Evolutionary conservation across 2,797 vertebrate genomes (phyloP), one percentile per base, ranked within the genome.

Genomic region (Knipowitschia caucasica): DNA sequence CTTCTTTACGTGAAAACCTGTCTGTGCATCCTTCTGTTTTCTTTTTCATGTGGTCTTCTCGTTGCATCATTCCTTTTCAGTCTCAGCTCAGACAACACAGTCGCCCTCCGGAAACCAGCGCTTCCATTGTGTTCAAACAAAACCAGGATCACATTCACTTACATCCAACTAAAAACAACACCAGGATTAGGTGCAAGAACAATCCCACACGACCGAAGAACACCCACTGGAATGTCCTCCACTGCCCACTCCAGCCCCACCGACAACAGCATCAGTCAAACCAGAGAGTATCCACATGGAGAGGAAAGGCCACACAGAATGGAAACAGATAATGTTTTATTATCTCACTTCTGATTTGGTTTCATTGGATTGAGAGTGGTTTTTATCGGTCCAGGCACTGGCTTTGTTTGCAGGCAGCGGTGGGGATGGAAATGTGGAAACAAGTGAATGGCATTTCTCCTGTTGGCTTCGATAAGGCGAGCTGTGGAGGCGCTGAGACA

Each of bases 241-340:
- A 62, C 71, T 59, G 47, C 56, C 56, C 62, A 59, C 59, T 62
- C 24, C 3, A 39, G 64, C 56, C 34, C 56, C 53, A 49, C 57
- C 50, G 27, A 81, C 69, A 74, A 67, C 51, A 33, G 54, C 60
- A 64, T 76, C 59, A 76, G 63, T 50, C 31, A 23, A 51, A 52
- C 65, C 53, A 54, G 49, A 67, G 64, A 69, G 17, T 31, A 77
- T 43, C 62, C 6, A 35, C 47, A 61, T 47, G 54, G 29, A 70
- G 44, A 67, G 67, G 75, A 73, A 70, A 74, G 46, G 44, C 45
- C 29, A 2, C 26, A 2, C 43, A 49, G 25, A 70, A 43, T 24
- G 14, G 4, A 40, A 3, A 39, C 23, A 7, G 0, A n/a, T 26
- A 27, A 27, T 47, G 59, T 66, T 62, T 45, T 52, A 63, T 70